These are phyloP conservation scores for Brachyptera risi DNA, from an alignment of 2,888 invertebrate species.

Conservation along the genomic window DNA sequence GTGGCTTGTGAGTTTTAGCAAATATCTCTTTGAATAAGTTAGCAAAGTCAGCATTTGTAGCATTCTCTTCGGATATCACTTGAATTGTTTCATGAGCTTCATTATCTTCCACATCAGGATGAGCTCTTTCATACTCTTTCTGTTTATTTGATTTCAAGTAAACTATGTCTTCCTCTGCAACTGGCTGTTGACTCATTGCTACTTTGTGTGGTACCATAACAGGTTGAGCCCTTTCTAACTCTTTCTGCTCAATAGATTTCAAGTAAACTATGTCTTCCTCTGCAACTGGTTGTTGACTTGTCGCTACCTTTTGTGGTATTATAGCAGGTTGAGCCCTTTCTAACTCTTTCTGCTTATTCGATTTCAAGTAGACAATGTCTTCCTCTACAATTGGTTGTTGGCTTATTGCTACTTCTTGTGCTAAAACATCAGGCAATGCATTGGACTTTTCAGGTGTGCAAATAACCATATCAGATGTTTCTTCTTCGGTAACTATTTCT, in stretches of 20 bases:
- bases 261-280: slow-evolving; percentile 13
- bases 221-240: no score
- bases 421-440: not conserved
- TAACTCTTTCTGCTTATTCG: no score
- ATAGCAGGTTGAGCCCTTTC: no score
- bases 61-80: not conserved
- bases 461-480: not conserved
- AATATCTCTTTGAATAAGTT: slow-evolving; percentile 10
- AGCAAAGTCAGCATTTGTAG: not conserved
- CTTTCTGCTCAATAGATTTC: no score
- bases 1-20: slow-evolving; percentile 6
- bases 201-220: no score
- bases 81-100: not conserved
- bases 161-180: no score
- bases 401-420: no score
- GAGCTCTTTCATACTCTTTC: no score
- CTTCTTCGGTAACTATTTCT: not conserved
- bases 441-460: not conserved
- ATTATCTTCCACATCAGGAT: not conserved
- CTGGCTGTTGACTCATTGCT: no score
- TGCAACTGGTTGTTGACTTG: slow-evolving; percentile 21
- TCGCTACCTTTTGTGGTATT: no score
- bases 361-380: no score
- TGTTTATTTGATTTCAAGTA: no score
- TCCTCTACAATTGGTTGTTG: slow-evolving; percentile 18